Evolutionary conservation across 1,140 invertebrate genomes (phyloP), one percentile per base, ranked within the genome.

Genomic region (Maniola jurtina): DNA sequence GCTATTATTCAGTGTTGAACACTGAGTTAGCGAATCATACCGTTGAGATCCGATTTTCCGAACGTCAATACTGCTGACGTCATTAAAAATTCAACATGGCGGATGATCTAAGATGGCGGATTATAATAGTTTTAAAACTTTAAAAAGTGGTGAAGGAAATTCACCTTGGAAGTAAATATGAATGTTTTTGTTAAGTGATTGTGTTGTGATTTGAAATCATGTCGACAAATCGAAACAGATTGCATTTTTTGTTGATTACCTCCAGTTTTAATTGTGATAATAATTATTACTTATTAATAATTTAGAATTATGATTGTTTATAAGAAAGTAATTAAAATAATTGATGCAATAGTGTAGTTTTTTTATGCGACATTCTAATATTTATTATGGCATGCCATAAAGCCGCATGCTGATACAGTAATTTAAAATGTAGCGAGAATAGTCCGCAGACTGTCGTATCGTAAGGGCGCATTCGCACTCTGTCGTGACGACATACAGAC

Each of bases 231-330:
- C 48, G 4, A 40, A 13, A 9, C 35, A 25, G 33, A 35, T 25
- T 57, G 35, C 55, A 57, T 57, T 57, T 57, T 34, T 56, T 35
- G 15, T 52, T 52, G 48, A 52, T 38, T 40, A 52, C 2, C 48
- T 52, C 14, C 5, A 11, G 14, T 52, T 25, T 16, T 52, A 16
- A 52, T 52, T 52, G 48, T 52, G 48, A 52, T 52, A 52, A 9
- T 52, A 52, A 7, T 45, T 45, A 45, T 45, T 45, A 45, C 1
- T 40, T 25, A 25, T 25, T 25, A 25, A n/a, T n/a, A n/a, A n/a
- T 4, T 25, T 25, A 25, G 25, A n/a, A 45, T 45, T 45, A 25
- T 52, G 16, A 25, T 16, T 52, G 48, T 52, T 52, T 15, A 52
- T 48, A 5, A 48, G 6, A 7, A 52, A 52, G 40, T 42, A 52